Base-by-base conservation (phyloP, 2,888 invertebrate genomes). In the Drosophila antonietae region DNA sequence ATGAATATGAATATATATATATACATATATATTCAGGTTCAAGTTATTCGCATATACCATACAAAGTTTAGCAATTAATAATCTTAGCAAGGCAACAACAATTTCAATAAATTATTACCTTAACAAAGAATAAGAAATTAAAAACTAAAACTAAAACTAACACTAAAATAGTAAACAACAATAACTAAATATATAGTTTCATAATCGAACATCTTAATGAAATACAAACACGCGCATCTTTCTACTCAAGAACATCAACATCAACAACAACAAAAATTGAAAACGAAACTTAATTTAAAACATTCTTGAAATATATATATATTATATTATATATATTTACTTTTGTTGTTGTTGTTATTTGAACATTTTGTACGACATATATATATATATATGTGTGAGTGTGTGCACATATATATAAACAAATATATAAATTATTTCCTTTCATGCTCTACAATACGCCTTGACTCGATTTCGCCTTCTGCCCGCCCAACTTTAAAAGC, bases 291-390 rank as follows among this genome's bases (percentile, higher is more conserved):
- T 39, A 15, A 31, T 65, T 60, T 75, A 49, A 66, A 52, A 44
- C 67, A 56, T 61, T 76, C 72, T 72, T 77, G 53, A 76, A 64
- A 68, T 77, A 75, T 78, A 76, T 78, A 76, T 63, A 75, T 61
- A 46, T 1, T 20, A 57, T 43, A 68, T 41, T 60, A 60, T 70
- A 64, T 73, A 68, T 73, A 44, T 60, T 33, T 60, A 46, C 28
- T 18, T 63, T 62, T 67, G 69, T 71, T 76, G 76, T 77, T 76
- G 59, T 77, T 72, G 62, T 76, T 75, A 51, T 72, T 75, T 72
- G 62, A 75, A 63, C 53, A 68, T 69, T 74, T 74, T 69, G 69
- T 73, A 73, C 69, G 68, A 74, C 73, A 68, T 73, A 68, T 72
- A 68, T 62, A 66, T 35, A 62, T n/a, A n/a, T 37, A 67, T 10